Conservation (phyloP, 2,797 vertebrate genomes). For the Capromys pilorides region DNA sequence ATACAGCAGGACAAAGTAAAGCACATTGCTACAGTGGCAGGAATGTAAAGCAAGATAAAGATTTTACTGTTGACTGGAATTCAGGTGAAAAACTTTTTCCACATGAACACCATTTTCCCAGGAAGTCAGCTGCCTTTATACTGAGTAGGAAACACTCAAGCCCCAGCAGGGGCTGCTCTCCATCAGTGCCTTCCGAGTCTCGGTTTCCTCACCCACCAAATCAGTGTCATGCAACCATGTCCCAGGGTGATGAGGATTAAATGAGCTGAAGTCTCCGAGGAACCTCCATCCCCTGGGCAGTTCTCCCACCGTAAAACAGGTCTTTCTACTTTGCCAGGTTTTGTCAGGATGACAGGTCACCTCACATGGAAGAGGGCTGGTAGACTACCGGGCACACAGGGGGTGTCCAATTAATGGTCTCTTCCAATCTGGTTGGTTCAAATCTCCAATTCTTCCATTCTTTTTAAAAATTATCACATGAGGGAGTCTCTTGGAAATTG, state of each 20-base stretch:
- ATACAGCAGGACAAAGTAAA: neutral
- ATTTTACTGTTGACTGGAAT: neutral
- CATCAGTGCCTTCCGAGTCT: neutral
- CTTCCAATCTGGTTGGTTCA: neutral
- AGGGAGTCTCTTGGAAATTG: neutral
- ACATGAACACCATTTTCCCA: neutral
- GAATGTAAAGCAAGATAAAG: constrained; percentile 2
- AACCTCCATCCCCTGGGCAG: neutral
- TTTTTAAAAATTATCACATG: neutral
- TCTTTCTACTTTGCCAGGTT: neutral
- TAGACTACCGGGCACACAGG: neutral
- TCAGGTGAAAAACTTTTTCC: neutral
- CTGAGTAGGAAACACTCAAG: neutral
- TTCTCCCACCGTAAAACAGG: neutral
- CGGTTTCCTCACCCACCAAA: neutral
- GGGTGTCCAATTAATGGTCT: neutral
- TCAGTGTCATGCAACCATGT: neutral
- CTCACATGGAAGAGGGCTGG: neutral
- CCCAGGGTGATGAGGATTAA: neutral
- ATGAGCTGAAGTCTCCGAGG: neutral
- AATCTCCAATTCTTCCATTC: constrained; percentile 25
- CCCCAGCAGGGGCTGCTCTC: neutral
- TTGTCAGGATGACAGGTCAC: neutral
- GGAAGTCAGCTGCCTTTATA: neutral
- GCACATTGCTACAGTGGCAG: neutral